Evolutionary conservation across 2,888 invertebrate genomes (phyloP).

Genomic region (Megastigmus dorsalis): DNA sequence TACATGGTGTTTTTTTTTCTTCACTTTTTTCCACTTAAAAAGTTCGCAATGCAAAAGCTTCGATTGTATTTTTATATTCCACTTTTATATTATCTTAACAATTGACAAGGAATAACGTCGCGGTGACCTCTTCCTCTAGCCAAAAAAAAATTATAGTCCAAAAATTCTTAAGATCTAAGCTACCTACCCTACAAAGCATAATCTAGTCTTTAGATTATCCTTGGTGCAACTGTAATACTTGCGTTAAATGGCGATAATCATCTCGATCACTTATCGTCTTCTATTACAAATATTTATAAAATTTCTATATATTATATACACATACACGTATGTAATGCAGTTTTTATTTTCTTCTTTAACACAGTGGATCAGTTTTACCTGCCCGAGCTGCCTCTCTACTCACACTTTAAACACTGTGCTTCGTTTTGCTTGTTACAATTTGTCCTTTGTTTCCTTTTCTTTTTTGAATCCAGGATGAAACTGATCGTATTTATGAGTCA

Average conservation of each 20-base stretch:
- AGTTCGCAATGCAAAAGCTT: slow-evolving; percentile 18
- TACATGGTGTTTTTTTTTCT: slow-evolving; percentile 31
- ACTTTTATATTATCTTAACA: slow-evolving; percentile 32
- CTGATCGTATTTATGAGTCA: slow-evolving; percentile 36
- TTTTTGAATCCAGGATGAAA: slow-evolving; percentile 47
- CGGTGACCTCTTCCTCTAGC: neutral
- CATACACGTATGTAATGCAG: slow-evolving; percentile 69
- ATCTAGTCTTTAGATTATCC: slow-evolving; percentile 51
- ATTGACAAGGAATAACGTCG: slow-evolving; percentile 38
- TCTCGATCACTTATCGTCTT: slow-evolving; percentile 52
- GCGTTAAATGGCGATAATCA: slow-evolving; percentile 50
- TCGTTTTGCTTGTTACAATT: slow-evolving; percentile 44
- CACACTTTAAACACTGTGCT: slow-evolving; percentile 54
- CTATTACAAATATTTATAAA: slow-evolving; percentile 59
- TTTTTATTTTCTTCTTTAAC: slow-evolving; percentile 60
- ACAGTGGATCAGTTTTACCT: slow-evolving; percentile 70
- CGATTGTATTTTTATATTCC: slow-evolving; percentile 17
- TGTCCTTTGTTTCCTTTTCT: slow-evolving; percentile 24
- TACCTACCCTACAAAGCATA: slow-evolving; percentile 52
- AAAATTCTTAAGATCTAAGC: slow-evolving; percentile 26
- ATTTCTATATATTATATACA: slow-evolving; percentile 66
- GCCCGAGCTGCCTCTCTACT: slow-evolving; percentile 73
- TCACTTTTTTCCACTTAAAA: slow-evolving; percentile 2
- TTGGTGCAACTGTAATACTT: slow-evolving; percentile 53
- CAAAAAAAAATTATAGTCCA: slow-evolving; percentile 24